Evolutionary conservation across 2,113 vertebrate genomes (phyloP), one percentile per base, ranked within the genome.

Genomic region (Alligator mississippiensis): DNA sequence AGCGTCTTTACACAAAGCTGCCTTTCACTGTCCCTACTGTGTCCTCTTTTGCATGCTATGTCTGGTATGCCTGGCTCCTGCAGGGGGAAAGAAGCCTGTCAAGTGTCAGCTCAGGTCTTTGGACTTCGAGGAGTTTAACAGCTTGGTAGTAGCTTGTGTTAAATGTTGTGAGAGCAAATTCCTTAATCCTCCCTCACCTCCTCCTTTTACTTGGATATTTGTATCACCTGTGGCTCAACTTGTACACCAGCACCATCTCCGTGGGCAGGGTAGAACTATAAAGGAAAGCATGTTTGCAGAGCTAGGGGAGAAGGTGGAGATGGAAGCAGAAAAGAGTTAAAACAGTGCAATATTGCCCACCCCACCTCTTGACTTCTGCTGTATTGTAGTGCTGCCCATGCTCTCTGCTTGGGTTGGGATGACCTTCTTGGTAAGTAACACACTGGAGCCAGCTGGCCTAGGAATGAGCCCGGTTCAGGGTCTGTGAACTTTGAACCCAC

Each of bases 371-470:
- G n/a, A 8, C 47, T 47, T 47, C 47, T 47, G 47, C 47, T 47
- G 47, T 47, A 47, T 47, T 47, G 47, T n/a, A 38, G 63, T 68
- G 14, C 0, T 4, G 10, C 28, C 25, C 2, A 10, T 0, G 57
- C 34, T 75, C 62, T 30, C 54, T 0, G 0, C 1, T 47, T 34
- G 59, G 58, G 54, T 27, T 89, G 30, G 0, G 0, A 15, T 5
- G 25, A 2, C 24, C 55, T 1, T 21, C 55, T 47, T 7, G 47
- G 38, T 21, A 84, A 77, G 64, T 47, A 85, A 63, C 25, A 25
- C 77, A 21, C 34, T 77, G 38, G 74, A 85, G 60, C 47, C 63
- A 12, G 63, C 64, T 77, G 28, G 54, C 30, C 61, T 77, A 64
- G 70, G 60, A 16, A 64, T 19, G 17, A 58, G 77, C 62, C 28